A percentile compares a stretch with the other conserved stretches of the same genome.
These are phyloP conservation scores for Blennius ocellaris DNA, from an alignment of 2,113 vertebrate genomes.

Conservation along the genomic window DNA sequence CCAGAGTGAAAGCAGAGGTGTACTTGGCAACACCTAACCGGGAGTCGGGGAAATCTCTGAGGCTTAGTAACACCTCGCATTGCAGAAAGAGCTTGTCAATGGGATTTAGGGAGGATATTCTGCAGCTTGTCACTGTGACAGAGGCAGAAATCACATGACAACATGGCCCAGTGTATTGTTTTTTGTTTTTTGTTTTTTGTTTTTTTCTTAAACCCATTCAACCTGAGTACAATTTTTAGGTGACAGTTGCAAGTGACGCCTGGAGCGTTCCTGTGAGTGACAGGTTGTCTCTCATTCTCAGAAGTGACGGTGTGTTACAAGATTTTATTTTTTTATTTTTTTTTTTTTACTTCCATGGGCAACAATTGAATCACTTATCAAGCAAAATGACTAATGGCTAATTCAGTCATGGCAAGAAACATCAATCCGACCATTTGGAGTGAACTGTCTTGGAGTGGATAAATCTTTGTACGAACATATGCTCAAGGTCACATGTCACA, in stretches of 20 bases:
- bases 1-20: slow-evolving; percentile 70
- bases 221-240: slow-evolving; percentile 2
- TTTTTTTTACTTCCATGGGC: no score
- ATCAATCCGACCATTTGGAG: no score
- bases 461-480: no score
- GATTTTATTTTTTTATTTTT: not conserved
- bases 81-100: slow-evolving; percentile 53
- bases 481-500: no score
- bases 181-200: not conserved
- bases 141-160: slow-evolving; percentile 26
- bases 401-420: no score
- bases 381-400: no score
- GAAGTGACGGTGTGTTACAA: not conserved
- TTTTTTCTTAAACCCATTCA: not conserved
- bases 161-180: not conserved
- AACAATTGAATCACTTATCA: no score
- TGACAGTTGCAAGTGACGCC: not conserved
- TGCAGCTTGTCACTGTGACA: slow-evolving; percentile 34
- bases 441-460: no score
- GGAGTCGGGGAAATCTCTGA: slow-evolving; percentile 53
- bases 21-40: slow-evolving; percentile 54
- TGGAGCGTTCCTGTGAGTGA: not conserved
- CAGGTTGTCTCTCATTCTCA: not conserved
- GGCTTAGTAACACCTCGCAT: slow-evolving; percentile 52
- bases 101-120: slow-evolving; percentile 57